A percentile compares a stretch with the other conserved stretches of the same genome.
Conservation (phyloP, 2,888 invertebrate species). For the Neoaliturus tenellus region DNA sequence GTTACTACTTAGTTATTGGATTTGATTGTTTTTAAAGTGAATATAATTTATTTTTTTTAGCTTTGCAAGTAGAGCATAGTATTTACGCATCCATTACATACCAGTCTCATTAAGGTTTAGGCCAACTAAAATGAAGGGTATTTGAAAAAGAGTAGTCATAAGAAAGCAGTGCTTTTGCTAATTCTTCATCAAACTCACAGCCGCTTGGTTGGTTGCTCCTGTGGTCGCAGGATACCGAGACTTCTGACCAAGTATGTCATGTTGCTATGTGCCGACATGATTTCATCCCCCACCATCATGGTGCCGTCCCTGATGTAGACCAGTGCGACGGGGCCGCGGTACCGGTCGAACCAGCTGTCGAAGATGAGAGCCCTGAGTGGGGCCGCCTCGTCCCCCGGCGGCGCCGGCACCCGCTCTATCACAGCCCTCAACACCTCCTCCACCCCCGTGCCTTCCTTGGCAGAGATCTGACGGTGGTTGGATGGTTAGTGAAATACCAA, state of each 20-base stretch:
- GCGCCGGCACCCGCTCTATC: constrained; percentile 87
- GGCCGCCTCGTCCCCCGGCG: constrained; percentile 76
- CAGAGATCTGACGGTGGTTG: constrained; percentile 90
- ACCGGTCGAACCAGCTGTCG: constrained; percentile 87
- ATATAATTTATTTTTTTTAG: too few species aligned
- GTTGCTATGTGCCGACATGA: constrained; percentile 82
- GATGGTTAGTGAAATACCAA: too few species aligned
- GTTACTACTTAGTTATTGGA: too few species aligned
- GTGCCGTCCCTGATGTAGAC: constrained; percentile 87
- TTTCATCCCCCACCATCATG: constrained; percentile 83
- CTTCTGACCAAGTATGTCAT: constrained; percentile 88
- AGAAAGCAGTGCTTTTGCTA: too few species aligned
- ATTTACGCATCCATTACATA: too few species aligned
- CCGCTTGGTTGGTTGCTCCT: constrained; percentile 77
- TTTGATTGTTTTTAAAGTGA: too few species aligned
- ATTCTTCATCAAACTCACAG: background rate
- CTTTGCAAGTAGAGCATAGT: too few species aligned
- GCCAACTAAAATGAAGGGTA: too few species aligned
- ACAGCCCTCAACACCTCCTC: constrained; percentile 86
- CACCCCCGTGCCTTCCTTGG: constrained; percentile 93
- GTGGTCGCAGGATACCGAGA: constrained; percentile 87
- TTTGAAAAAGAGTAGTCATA: too few species aligned
- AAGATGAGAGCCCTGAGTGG: constrained; percentile 68
- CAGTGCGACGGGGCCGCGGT: constrained; percentile 87
- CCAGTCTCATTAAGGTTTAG: too few species aligned